Conservation (phyloP, 2,797 vertebrate species). For the Hephaestus fuliginosus region DNA sequence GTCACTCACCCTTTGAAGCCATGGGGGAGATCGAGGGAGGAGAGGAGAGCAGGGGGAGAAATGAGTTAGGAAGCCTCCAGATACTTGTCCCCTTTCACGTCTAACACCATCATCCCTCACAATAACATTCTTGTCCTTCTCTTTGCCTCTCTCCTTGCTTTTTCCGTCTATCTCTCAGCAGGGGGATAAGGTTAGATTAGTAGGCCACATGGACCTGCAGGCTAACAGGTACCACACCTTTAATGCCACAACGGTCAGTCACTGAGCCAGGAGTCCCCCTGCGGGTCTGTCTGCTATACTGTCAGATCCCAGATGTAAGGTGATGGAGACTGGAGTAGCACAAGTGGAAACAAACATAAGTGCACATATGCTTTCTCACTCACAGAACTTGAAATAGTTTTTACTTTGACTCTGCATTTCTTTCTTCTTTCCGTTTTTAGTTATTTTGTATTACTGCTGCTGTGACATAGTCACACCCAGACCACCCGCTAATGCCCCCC, state of each 20-base stretch:
- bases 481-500: constrained; percentile 21
- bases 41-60: constrained; percentile 51
- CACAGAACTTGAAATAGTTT: neutral
- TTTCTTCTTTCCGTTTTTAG: neutral
- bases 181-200: constrained; percentile 84
- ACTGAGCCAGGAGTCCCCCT: constrained; percentile 71
- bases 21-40: constrained; percentile 60
- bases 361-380: neutral
- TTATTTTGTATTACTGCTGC: constrained; percentile 9
- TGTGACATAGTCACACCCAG: constrained; percentile 30
- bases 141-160: constrained; percentile 45
- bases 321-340: constrained; percentile 21
- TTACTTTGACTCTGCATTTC: neutral
- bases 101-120: constrained; percentile 70
- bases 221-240: constrained; percentile 81
- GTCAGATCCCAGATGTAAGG: constrained; percentile 58
- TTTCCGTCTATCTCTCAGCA: constrained; percentile 72
- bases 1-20: constrained; percentile 79
- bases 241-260: constrained; percentile 86
- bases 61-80: constrained; percentile 74
- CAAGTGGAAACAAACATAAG: constrained; percentile 13
- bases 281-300: constrained; percentile 39
- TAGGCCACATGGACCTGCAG: constrained; percentile 75
- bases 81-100: constrained; percentile 79
- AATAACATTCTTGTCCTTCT: constrained; percentile 69